phyloP scores from a whole-genome alignment of 2,797 vertebrate species.

The Dicrostonyx torquatus region DNA sequence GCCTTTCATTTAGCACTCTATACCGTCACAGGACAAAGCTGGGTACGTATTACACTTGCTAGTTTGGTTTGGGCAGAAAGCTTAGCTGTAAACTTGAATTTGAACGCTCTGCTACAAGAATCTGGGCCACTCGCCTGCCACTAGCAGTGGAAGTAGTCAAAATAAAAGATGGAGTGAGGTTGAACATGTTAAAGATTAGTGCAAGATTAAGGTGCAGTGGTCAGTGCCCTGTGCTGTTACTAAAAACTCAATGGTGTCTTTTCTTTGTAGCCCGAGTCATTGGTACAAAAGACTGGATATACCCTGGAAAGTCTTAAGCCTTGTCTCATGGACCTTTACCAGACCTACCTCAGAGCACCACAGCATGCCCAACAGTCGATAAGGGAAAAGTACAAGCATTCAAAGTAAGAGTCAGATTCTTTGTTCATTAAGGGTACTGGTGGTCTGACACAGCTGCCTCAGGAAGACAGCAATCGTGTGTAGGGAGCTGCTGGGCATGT shows the following conservation, averaged over 20 bases:
- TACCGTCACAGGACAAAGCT: slow-evolving; percentile 89
- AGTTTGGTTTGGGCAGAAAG: background rate
- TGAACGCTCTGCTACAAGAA: slow-evolving; percentile 26
- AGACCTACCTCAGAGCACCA: slow-evolving; percentile 91
- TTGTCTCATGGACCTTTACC: slow-evolving; percentile 93
- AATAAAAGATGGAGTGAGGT: background rate
- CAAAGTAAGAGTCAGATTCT: slow-evolving; percentile 89
- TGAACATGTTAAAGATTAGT: background rate
- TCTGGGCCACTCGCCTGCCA: background rate
- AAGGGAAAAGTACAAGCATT: slow-evolving; percentile 95
- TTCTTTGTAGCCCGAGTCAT: slow-evolving; percentile 88
- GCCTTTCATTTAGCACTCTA: slow-evolving; percentile 92
- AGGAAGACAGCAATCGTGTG: background rate
- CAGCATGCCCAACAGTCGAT: slow-evolving; percentile 97
- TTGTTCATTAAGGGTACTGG: background rate
- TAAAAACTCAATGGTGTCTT: background rate
- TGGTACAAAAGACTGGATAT: slow-evolving; percentile 91
- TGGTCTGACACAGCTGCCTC: background rate
- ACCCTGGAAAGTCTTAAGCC: slow-evolving; percentile 92
- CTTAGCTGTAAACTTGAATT: background rate
- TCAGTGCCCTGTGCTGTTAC: background rate
- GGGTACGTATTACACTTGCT: slow-evolving; percentile 82
- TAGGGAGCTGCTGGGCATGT: background rate
- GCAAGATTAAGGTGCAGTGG: background rate
- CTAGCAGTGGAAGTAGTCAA: background rate